Percentiles rank a stretch among this genome's conserved stretches.
Conservation (phyloP, 2,888 invertebrate species). For the Oligia fasciuncula region DNA sequence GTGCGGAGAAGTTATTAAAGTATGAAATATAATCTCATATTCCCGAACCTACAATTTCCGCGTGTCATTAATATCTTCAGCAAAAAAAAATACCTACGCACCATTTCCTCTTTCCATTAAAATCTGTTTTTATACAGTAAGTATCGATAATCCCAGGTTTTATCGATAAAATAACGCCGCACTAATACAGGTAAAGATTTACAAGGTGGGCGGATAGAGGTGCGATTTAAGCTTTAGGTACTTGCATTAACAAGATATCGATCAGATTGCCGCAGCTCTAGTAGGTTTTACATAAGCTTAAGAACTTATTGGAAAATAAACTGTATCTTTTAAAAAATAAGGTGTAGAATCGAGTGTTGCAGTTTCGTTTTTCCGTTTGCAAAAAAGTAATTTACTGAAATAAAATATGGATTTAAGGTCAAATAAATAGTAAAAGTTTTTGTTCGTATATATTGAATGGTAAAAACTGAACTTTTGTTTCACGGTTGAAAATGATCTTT, state of each 20-base stretch:
- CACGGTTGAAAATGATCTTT: no score
- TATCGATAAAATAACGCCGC: slow-evolving; percentile 61
- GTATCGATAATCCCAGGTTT: slow-evolving; percentile 59
- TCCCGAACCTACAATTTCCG: neutral
- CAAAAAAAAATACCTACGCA: neutral
- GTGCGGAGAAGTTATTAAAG: neutral
- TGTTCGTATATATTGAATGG: neutral
- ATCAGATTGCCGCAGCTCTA: slow-evolving; percentile 65
- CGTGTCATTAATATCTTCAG: neutral
- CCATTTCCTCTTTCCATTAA: slow-evolving; percentile 14
- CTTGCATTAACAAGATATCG: slow-evolving; percentile 80
- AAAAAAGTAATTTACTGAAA: slow-evolving; percentile 14
- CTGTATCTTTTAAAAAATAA: accelerated
- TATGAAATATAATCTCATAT: neutral
- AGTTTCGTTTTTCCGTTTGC: neutral
- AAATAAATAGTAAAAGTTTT: slow-evolving; percentile 6
- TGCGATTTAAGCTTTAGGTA: slow-evolving; percentile 74
- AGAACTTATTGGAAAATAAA: neutral
- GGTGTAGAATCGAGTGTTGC: neutral
- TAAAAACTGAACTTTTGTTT: neutral
- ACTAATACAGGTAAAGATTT: slow-evolving; percentile 72
- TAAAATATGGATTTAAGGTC: neutral
- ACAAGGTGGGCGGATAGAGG: slow-evolving; percentile 75
- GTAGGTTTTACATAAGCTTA: neutral
- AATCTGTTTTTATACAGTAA: slow-evolving; percentile 25